Conservation (phyloP, 1,140 invertebrate species). For the Drosophila asahinai region DNA sequence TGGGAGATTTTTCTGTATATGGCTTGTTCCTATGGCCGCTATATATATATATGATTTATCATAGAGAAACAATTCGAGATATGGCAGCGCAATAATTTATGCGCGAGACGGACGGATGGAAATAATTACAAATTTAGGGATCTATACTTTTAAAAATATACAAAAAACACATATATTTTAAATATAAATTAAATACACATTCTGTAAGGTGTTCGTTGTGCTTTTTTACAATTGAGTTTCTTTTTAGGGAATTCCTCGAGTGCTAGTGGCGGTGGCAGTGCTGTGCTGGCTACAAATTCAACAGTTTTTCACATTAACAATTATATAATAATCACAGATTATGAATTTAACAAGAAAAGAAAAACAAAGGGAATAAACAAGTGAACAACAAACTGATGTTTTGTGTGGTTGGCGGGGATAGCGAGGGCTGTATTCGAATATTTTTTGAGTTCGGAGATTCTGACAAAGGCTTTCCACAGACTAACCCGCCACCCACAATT, state of each 20-base stretch:
- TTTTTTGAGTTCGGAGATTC: conserved; percentile 11
- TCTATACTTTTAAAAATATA: conserved; percentile 9
- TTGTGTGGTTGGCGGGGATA: conserved; percentile 1
- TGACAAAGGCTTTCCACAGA: not conserved
- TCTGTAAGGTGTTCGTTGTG: conserved; percentile 1
- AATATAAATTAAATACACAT: conserved; percentile 28
- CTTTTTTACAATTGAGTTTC: conserved; percentile 4
- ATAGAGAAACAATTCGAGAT: conserved; percentile 26
- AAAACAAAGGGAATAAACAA: conserved; percentile 16
- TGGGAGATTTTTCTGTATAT: conserved; percentile 27
- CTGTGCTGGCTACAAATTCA: conserved; percentile 37
- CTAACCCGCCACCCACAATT: not conserved
- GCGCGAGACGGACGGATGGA: conserved; percentile 14
- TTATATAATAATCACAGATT: conserved; percentile 66
- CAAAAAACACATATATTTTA: conserved; percentile 17
- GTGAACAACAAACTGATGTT: conserved; percentile 10
- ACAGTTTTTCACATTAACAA: conserved; percentile 50
- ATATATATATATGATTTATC: conserved; percentile 3
- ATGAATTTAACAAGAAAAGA: conserved; percentile 50
- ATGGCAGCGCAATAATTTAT: conserved; percentile 31
- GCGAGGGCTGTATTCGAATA: conserved; percentile 3
- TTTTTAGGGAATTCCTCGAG: conserved; percentile 9
- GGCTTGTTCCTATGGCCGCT: conserved; percentile 41
- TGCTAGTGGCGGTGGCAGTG: conserved; percentile 46
- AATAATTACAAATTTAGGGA: conserved; percentile 21